phyloP scores from a whole-genome alignment of 2,113 vertebrate species.

The Arvicanthis niloticus region DNA sequence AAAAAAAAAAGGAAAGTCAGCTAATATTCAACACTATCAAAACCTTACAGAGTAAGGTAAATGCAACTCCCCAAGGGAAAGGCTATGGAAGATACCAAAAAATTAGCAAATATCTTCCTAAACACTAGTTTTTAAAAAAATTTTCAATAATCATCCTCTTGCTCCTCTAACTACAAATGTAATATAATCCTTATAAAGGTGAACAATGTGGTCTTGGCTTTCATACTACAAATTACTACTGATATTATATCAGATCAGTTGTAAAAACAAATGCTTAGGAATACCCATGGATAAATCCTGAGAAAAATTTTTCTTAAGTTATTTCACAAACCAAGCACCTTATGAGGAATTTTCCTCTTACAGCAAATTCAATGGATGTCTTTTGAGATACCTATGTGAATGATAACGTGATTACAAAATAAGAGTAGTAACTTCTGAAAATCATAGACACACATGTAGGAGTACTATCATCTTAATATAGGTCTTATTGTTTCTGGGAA shows the following conservation, averaged over 20 bases:
- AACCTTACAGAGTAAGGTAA: not conserved
- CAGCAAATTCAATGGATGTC: constrained; percentile 44
- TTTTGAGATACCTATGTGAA: constrained; percentile 40
- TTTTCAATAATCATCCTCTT: not conserved
- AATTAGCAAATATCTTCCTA: not conserved
- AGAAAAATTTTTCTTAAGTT: constrained; percentile 73
- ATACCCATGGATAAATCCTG: constrained; percentile 57
- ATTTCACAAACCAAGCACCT: constrained; percentile 66
- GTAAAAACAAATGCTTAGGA: constrained; percentile 46
- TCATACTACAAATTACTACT: constrained; percentile 59
- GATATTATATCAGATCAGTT: constrained; percentile 65
- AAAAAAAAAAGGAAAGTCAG: constrained; percentile 35
- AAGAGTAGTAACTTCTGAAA: constrained; percentile 34
- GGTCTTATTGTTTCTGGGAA: not conserved
- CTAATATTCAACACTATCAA: not conserved
- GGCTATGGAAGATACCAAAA: constrained; percentile 1
- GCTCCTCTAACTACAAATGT: constrained; percentile 26
- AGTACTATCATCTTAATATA: not conserved
- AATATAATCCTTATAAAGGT: constrained; percentile 63
- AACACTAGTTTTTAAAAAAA: not conserved
- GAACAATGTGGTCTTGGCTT: constrained; percentile 43
- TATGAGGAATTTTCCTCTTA: constrained; percentile 72
- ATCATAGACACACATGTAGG: not conserved
- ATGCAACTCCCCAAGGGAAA: constrained; percentile 20
- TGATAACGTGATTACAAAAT: not conserved